These are phyloP conservation scores for Philereme transversata DNA, from an alignment of 2,888 invertebrate species.

Conservation along the genomic window DNA sequence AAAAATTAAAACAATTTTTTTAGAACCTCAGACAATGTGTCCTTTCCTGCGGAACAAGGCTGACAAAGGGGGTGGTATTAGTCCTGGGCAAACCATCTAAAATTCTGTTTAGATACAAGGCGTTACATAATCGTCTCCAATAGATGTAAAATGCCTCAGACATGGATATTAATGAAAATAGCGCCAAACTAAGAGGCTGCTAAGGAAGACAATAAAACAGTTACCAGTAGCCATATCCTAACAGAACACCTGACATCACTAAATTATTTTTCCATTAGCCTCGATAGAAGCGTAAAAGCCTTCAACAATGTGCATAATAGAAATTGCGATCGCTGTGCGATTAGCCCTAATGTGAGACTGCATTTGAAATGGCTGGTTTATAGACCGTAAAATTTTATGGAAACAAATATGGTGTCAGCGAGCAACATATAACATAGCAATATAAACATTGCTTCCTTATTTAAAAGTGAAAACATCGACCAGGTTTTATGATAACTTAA, in stretches of 20 bases:
- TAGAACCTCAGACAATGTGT: too few species aligned
- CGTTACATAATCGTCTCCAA: too few species aligned
- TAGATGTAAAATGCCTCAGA: too few species aligned
- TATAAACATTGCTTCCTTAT: neutral
- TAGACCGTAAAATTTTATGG: constrained; percentile 46
- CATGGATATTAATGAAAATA: too few species aligned
- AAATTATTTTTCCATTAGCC: constrained; percentile 39
- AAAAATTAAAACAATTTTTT: too few species aligned
- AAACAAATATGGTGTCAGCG: constrained; percentile 20
- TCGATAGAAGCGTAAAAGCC: constrained; percentile 24
- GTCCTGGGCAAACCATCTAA: too few species aligned
- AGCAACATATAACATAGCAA: neutral
- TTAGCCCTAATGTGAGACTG: constrained; percentile 45
- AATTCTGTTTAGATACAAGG: too few species aligned
- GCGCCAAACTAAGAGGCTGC: too few species aligned
- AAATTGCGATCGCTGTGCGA: constrained; percentile 42
- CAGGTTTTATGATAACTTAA: too few species aligned
- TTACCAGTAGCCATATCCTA: constrained; percentile 9
- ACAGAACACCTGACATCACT: constrained; percentile 20
- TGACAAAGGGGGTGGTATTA: too few species aligned
- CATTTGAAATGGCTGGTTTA: constrained; percentile 37
- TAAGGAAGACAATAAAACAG: neutral
- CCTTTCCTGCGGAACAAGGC: too few species aligned
- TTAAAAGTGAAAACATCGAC: constrained; percentile 8
- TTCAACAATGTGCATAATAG: constrained; percentile 41